Percentiles rank a stretch among this genome's conserved stretches.
phyloP scores from a whole-genome alignment of 2,113 vertebrate genomes.

The Hippotragus niger region DNA sequence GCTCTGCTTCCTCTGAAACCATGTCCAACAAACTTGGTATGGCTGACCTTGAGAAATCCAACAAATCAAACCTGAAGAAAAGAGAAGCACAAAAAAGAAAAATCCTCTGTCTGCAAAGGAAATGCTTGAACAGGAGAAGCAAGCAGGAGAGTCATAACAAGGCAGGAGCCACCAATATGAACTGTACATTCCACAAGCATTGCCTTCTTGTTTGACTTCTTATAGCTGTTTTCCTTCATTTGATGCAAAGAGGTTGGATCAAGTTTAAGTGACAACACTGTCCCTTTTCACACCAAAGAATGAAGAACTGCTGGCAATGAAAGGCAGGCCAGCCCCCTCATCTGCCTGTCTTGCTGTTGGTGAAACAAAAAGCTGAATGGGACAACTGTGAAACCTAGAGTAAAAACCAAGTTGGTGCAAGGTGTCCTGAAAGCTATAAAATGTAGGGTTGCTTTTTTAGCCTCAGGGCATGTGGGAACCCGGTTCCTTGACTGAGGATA shows the following conservation, averaged over 20 bases:
- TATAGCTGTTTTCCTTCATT: background rate
- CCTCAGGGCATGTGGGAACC: background rate
- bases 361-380: background rate
- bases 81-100: background rate
- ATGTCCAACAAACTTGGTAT: background rate
- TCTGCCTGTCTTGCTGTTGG: background rate
- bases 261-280: background rate
- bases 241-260: background rate
- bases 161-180: background rate
- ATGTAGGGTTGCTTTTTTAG: background rate
- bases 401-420: background rate
- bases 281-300: background rate
- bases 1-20: background rate
- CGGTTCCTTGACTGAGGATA: background rate
- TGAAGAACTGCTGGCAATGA: background rate
- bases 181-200: background rate
- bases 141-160: background rate
- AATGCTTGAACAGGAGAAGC: background rate
- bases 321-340: no score
- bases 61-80: background rate
- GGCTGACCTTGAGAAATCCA: background rate
- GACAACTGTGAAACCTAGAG: background rate
- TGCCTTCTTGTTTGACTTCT: background rate
- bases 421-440: background rate
- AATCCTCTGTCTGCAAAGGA: background rate